These are phyloP conservation scores for Seriola dumerili DNA, from an alignment of 2,113 vertebrate genomes.

Conservation along the genomic window DNA sequence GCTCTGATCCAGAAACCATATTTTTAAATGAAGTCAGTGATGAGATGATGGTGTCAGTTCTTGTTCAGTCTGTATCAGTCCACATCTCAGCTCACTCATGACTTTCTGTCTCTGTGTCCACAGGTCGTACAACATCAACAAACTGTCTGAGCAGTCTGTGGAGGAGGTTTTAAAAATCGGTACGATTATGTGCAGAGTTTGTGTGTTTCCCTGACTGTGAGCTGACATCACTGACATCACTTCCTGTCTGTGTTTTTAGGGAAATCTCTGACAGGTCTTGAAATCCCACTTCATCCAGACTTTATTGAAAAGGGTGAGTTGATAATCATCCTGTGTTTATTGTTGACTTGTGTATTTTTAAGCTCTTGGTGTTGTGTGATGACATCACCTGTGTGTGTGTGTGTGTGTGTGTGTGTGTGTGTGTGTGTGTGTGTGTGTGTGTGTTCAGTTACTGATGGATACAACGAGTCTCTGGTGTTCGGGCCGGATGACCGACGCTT, in stretches of 20 bases:
- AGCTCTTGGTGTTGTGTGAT: not conserved
- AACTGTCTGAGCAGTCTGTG: constrained; percentile 91
- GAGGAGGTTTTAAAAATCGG: constrained; percentile 94
- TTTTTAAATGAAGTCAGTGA: too few relatives aligned
- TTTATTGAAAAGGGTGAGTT: constrained; percentile 89
- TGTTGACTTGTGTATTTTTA: not conserved
- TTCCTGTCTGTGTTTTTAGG: constrained; percentile 74
- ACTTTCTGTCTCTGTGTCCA: constrained; percentile 40
- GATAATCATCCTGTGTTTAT: not conserved
- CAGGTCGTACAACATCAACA: constrained; percentile 99
- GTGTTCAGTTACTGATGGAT: constrained; percentile 89
- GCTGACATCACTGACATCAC: not conserved
- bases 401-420: too few relatives aligned
- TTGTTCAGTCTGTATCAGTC: too few relatives aligned
- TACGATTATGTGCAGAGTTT: constrained; percentile 73
- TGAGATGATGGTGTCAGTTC: too few relatives aligned
- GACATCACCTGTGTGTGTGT: too few relatives aligned
- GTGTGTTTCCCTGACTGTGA: too few relatives aligned
- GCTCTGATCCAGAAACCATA: too few relatives aligned
- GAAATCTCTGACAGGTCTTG: constrained; percentile 84
- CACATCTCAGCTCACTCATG: fast-evolving
- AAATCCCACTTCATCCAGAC: constrained; percentile 85
- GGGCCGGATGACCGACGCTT: constrained; percentile 92
- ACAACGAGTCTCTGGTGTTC: constrained; percentile 94
- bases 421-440: too few relatives aligned